These are phyloP conservation scores for Microplitis deprimator DNA, from an alignment of 2,888 invertebrate species.

Conservation along the genomic window DNA sequence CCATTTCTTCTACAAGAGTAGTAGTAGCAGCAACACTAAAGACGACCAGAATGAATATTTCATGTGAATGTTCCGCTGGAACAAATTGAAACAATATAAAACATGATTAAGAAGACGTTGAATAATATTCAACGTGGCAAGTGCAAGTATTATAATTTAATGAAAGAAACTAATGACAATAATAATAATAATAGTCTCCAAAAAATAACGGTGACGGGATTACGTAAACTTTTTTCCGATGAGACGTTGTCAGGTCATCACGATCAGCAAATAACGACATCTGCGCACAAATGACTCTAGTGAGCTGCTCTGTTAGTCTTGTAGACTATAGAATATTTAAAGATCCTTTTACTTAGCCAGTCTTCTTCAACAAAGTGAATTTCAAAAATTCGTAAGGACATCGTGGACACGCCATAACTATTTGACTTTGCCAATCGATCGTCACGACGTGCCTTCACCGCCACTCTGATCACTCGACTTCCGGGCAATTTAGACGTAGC, in stretches of 20 bases:
- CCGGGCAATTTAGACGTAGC: slow-evolving; percentile 31
- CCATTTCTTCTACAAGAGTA: background rate
- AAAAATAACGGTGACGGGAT: background rate
- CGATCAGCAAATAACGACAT: background rate
- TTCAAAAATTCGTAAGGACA: background rate
- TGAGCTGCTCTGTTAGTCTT: background rate
- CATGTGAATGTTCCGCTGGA: background rate
- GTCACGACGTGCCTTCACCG: slow-evolving; percentile 9
- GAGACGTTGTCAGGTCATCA: background rate
- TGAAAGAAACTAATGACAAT: background rate
- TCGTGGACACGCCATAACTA: background rate
- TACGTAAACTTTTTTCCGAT: background rate
- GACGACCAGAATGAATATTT: background rate
- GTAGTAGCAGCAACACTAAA: background rate
- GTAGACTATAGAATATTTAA: background rate
- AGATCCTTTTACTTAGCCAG: background rate
- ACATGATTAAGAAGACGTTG: background rate
- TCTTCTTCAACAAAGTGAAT: background rate
- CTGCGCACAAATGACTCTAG: background rate
- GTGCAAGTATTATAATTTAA: background rate
- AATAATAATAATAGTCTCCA: background rate
- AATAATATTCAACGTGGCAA: slow-evolving; percentile 9
- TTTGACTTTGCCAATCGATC: slow-evolving; percentile 13
- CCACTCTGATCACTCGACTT: slow-evolving; percentile 22
- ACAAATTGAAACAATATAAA: slow-evolving; percentile 11